Percentiles rank a stretch among this genome's conserved stretches.
Conservation (phyloP, 2,888 invertebrate genomes). For the Thymelicus acteon region DNA sequence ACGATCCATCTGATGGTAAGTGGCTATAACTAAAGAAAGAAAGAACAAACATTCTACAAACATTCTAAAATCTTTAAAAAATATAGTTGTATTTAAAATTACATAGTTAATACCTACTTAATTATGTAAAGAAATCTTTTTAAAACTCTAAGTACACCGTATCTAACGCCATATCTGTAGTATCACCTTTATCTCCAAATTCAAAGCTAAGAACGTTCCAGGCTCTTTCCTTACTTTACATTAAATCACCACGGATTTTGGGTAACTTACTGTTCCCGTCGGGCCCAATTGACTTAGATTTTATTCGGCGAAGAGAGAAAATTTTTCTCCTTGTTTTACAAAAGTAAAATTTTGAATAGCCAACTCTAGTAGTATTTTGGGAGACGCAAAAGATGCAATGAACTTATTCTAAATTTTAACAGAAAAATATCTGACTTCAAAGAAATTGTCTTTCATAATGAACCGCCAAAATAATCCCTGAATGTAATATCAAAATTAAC, state of each 20-base stretch:
- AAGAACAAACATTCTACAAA: no score
- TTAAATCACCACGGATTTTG: constrained; percentile 68
- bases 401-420: no score
- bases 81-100: no score
- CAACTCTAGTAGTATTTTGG: background rate
- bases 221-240: constrained; percentile 39
- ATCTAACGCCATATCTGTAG: constrained; percentile 2
- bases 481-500: no score
- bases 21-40: no score
- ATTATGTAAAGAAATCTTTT: background rate
- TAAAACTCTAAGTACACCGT: background rate
- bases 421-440: no score
- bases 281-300: constrained; percentile 60
- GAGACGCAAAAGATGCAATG: background rate
- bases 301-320: constrained; percentile 41
- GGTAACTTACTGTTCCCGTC: constrained; percentile 60
- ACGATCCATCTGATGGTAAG: no score
- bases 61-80: no score
- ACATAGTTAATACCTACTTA: no score
- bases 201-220: constrained; percentile 10
- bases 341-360: constrained; percentile 1
- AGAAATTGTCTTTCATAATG: no score
- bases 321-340: constrained; percentile 11
- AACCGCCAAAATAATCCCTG: no score
- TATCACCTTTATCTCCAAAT: constrained; percentile 22